Percentiles rank a stretch among this genome's conserved stretches.
These are phyloP conservation scores for Ectropis crepuscularia DNA, from an alignment of 2,888 invertebrate genomes.

Conservation along the genomic window DNA sequence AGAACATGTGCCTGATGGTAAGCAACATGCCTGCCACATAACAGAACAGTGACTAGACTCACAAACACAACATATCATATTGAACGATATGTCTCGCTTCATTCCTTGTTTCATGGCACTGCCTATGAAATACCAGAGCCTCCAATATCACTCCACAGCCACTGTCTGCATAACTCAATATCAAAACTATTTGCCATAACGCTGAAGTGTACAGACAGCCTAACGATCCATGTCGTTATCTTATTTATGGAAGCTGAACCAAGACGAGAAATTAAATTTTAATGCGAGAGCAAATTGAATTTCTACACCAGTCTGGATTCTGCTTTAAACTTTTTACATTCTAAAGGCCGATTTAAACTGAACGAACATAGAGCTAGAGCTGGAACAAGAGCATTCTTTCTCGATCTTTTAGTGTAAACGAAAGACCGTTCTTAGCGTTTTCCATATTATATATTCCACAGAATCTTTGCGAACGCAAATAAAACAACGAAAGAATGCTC, in stretches of 20 bases:
- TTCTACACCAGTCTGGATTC: conserved; percentile 38
- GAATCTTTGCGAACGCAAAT: no score
- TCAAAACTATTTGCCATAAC: conserved; percentile 69
- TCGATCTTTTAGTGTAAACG: no score
- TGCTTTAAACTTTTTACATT: conserved; percentile 4
- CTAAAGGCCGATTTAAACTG: no score
- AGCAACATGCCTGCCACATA: no score
- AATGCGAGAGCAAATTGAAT: conserved; percentile 35
- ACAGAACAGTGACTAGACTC: no score
- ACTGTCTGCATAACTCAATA: conserved; percentile 82
- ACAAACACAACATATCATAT: no score
- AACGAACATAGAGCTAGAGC: no score
- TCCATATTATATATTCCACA: no score
- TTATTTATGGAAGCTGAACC: conserved; percentile 37
- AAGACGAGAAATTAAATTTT: conserved; percentile 35
- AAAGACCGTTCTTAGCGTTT: no score
- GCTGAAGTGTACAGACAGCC: conserved; percentile 42
- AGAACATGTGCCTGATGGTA: no score
- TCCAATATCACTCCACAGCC: conserved; percentile 55
- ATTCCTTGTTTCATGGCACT: conserved; percentile 14
- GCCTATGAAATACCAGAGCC: conserved; percentile 60
- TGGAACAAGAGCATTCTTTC: no score
- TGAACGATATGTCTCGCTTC: neutral
- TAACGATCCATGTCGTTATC: conserved; percentile 53
- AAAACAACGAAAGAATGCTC: no score